Evolutionary conservation across 2,113 vertebrate species (phyloP).

Genomic region (Dasyornis broadbenti): DNA sequence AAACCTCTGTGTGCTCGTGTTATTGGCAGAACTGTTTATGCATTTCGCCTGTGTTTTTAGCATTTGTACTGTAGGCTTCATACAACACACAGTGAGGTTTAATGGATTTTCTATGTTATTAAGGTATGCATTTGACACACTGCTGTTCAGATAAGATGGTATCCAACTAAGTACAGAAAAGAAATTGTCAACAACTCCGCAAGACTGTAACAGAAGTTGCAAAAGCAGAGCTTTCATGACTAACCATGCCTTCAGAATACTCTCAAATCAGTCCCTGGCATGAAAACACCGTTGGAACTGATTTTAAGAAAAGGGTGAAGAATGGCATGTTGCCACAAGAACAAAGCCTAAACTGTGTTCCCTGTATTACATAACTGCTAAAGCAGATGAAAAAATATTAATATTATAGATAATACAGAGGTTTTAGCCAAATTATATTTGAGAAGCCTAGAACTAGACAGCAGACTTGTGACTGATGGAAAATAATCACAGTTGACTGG

Average conservation of each 20-base stretch:
- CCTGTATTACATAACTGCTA: neutral
- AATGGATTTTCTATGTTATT: too few species aligned
- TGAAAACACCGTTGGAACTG: slow-evolving; percentile 34
- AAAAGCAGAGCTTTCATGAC: neutral
- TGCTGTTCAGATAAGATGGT: slow-evolving; percentile 26
- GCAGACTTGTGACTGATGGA: neutral
- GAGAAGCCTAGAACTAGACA: neutral
- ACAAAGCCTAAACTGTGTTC: neutral
- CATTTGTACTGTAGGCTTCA: too few species aligned
- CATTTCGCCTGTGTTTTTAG: too few species aligned
- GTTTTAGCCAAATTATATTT: neutral
- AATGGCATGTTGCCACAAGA: slow-evolving; percentile 2
- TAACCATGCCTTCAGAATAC: neutral
- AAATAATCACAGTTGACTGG: neutral
- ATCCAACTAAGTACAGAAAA: neutral
- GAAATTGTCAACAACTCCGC: slow-evolving; percentile 19
- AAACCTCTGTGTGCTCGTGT: neutral
- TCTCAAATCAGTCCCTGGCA: slow-evolving; percentile 37
- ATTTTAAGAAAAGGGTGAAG: slow-evolving; percentile 17
- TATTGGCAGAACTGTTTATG: slow-evolving; percentile 6
- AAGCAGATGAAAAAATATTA: neutral
- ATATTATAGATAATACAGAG: neutral
- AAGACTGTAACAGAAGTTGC: neutral
- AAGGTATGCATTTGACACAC: slow-evolving; percentile 1
- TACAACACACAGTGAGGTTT: too few species aligned